phyloP scores from a whole-genome alignment of 2,888 invertebrate species.

The Amiota mariae region DNA sequence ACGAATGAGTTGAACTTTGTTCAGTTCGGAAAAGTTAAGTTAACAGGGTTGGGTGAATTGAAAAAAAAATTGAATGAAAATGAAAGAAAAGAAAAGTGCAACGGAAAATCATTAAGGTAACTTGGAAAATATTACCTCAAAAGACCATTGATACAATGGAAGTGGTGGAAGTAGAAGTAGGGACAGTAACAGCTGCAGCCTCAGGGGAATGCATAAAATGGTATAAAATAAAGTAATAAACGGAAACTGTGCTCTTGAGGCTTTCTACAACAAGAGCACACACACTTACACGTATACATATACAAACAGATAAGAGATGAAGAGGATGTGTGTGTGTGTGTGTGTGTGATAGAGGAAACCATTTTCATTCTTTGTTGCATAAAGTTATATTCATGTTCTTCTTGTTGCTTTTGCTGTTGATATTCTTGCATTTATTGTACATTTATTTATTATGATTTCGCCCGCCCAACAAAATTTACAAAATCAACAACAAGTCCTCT shows the following conservation, averaged over 20 bases:
- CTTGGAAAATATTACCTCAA: conserved; percentile 38
- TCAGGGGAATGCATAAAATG: conserved; percentile 7
- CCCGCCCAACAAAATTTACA: background rate
- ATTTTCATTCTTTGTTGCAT: too few species aligned
- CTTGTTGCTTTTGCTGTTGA: background rate
- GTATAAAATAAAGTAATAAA: conserved; percentile 15
- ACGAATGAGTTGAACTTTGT: background rate
- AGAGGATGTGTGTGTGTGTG: background rate
- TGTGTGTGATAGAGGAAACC: background rate
- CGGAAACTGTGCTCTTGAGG: conserved; percentile 9
- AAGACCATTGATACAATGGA: conserved; percentile 35
- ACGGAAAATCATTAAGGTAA: conserved; percentile 46
- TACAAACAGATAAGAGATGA: background rate
- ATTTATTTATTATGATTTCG: conserved; percentile 14
- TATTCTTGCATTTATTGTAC: conserved; percentile 15
- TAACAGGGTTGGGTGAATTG: background rate
- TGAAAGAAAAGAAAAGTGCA: conserved; percentile 1
- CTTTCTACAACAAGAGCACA: too few species aligned
- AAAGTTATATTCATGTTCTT: background rate
- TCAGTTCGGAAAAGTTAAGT: background rate
- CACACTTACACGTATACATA: too few species aligned
- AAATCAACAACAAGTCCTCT: too few species aligned
- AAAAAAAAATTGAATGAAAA: background rate
- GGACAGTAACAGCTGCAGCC: background rate
- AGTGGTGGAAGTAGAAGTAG: background rate